Conservation (phyloP, 2,113 vertebrate genomes). For the Oncorhynchus keta region DNA sequence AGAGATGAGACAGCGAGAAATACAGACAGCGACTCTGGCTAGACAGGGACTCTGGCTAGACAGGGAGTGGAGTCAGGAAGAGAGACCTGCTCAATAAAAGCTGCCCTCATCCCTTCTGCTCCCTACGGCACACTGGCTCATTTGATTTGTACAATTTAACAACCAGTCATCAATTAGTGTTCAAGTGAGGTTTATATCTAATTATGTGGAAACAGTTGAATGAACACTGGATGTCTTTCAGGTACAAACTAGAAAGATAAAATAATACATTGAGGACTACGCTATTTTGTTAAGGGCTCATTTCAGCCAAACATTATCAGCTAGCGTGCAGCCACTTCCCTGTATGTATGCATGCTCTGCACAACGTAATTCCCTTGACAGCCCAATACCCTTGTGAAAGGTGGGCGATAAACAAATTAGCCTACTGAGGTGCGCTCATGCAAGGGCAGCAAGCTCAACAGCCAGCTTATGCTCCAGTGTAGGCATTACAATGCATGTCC, state of each 20-base stretch:
- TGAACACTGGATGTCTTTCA: not conserved
- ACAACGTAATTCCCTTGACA: not conserved
- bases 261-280: not conserved
- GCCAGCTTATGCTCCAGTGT: not conserved
- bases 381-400: not conserved
- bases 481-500: no score
- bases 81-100: not conserved
- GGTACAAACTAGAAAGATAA: not conserved
- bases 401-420: not conserved
- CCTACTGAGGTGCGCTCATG: not conserved
- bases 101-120: not conserved
- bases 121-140: not conserved
- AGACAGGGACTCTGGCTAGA: not conserved
- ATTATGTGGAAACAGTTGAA: not conserved
- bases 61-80: not conserved
- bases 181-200: not conserved
- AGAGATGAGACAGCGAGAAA: constrained; percentile 4
- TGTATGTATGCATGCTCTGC: not conserved
- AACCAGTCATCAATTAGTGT: not conserved
- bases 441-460: not conserved
- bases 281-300: not conserved
- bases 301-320: not conserved
- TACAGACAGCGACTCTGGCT: not conserved
- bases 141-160: not conserved
- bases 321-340: not conserved